Conservation (phyloP, 2,113 vertebrate species). For the Pedetes capensis region DNA sequence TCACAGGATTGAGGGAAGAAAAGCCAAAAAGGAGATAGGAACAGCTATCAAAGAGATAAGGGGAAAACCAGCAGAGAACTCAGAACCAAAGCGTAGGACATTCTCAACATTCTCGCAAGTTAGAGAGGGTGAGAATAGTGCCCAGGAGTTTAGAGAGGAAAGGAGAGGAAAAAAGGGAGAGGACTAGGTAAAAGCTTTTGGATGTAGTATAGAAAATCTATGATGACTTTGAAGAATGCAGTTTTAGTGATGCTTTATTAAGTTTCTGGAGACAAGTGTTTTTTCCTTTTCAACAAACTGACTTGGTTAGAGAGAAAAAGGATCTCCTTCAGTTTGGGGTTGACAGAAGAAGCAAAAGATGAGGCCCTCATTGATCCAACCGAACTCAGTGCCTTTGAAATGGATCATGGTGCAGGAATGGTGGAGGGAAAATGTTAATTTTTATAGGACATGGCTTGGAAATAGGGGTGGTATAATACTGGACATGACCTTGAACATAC, state of each 20-base stretch:
- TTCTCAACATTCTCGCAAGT: neutral
- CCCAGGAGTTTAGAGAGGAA: neutral
- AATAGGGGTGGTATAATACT: neutral
- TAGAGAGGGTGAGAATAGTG: neutral
- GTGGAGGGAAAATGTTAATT: neutral
- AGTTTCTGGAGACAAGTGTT: neutral
- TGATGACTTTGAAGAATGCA: neutral
- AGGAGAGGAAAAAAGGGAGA: neutral
- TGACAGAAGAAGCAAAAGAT: neutral
- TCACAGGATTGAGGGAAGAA: neutral
- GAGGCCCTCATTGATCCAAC: neutral
- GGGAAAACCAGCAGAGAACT: neutral
- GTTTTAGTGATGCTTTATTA: neutral
- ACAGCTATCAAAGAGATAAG: neutral
- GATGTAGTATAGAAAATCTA: neutral
- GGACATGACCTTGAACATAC: neutral
- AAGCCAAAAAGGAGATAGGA: neutral
- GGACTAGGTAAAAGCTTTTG: neutral
- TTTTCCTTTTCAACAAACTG: neutral
- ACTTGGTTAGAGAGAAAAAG: neutral
- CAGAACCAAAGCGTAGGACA: neutral
- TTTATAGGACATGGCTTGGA: neutral
- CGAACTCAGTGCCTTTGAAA: neutral
- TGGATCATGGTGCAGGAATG: neutral
- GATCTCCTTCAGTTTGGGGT: neutral